A percentile compares a stretch with the other conserved stretches of the same genome.
Evolutionary conservation across 2,888 invertebrate genomes (phyloP).

Genomic region (Rhodophaea formosa): DNA sequence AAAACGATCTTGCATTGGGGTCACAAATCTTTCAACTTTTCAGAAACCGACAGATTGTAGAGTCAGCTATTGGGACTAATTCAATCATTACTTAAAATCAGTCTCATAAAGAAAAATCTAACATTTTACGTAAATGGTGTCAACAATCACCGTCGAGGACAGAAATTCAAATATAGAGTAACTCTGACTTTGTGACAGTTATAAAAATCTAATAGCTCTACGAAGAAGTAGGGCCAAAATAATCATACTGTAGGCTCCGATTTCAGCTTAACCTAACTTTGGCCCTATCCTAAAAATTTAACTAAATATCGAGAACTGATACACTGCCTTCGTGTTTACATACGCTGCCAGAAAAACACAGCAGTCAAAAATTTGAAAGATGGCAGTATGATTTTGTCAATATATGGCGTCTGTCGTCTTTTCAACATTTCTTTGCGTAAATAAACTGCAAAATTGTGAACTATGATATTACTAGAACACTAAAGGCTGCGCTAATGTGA

Average conservation of each 20-base stretch:
- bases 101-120: conserved; percentile 71
- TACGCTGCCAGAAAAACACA: conserved; percentile 20
- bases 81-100: conserved; percentile 74
- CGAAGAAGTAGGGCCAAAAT: conserved; percentile 43
- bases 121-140: conserved; percentile 25
- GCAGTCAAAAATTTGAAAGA: conserved; percentile 1
- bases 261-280: conserved; percentile 53
- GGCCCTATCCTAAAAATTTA: conserved; percentile 63
- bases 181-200: conserved; percentile 12
- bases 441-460: conserved; percentile 6
- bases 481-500: background rate
- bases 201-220: conserved; percentile 33
- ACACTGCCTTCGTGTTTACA: conserved; percentile 20
- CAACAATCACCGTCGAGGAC: background rate
- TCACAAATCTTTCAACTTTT: conserved; percentile 15
- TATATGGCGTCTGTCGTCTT: conserved; percentile 10
- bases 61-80: conserved; percentile 54
- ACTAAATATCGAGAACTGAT: conserved; percentile 50
- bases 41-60: conserved; percentile 37
- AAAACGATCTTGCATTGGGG: background rate
- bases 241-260: conserved; percentile 48
- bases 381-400: conserved; percentile 13
- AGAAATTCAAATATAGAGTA: background rate
- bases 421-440: conserved; percentile 12
- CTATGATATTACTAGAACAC: conserved; percentile 13